Conservation (phyloP, 2,113 vertebrate species). For the Heteronetta atricapilla region DNA sequence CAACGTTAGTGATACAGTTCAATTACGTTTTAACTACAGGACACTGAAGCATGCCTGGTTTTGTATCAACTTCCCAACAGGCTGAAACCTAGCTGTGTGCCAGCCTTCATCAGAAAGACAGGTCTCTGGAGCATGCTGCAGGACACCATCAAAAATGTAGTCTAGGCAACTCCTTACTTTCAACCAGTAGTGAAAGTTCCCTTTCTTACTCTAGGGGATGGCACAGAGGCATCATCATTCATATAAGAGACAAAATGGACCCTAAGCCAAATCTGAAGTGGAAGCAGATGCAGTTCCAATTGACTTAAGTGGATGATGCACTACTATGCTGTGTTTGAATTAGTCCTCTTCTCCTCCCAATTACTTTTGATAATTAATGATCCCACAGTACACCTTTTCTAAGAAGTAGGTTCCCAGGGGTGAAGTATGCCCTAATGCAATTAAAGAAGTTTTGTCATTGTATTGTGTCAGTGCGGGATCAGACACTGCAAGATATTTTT, state of each 20-base stretch:
- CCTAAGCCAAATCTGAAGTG: slow-evolving; percentile 56
- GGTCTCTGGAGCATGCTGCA: neutral
- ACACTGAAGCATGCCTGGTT: neutral
- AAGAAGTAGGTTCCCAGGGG: slow-evolving; percentile 39
- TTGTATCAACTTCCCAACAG: neutral
- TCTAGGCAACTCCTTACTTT: neutral
- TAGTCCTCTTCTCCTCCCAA: slow-evolving; percentile 36
- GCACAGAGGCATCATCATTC: slow-evolving; percentile 15
- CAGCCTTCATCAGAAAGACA: accelerated
- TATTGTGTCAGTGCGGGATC: neutral
- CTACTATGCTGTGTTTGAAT: slow-evolving; percentile 42
- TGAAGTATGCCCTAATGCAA: slow-evolving; percentile 19
- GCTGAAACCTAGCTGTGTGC: neutral
- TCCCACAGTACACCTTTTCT: slow-evolving; percentile 47
- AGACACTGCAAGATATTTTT: neutral
- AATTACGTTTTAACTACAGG: neutral
- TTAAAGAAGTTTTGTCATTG: slow-evolving; percentile 31
- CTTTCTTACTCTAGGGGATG: neutral
- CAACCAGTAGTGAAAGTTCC: neutral
- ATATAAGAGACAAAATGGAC: slow-evolving; percentile 39
- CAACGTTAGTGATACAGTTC: accelerated
- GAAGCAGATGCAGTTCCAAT: slow-evolving; percentile 67
- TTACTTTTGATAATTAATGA: slow-evolving; percentile 67
- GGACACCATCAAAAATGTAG: neutral
- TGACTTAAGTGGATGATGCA: slow-evolving; percentile 59